A percentile compares a stretch with the other conserved stretches of the same genome.
Conservation (phyloP, 2,797 vertebrate species). For the Siniperca obscura region DNA sequence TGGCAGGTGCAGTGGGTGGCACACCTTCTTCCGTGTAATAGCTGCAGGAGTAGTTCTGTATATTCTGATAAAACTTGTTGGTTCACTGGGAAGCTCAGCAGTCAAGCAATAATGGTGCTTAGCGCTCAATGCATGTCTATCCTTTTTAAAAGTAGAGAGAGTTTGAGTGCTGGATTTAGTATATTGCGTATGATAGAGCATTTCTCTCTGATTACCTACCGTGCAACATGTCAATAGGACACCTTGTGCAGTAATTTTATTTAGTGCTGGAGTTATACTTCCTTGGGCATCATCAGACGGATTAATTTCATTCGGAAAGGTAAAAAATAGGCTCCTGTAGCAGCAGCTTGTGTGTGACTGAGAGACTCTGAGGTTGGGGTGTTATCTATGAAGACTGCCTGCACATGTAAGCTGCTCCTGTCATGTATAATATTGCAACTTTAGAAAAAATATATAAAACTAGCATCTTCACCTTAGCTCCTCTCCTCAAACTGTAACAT, state of each 20-base stretch:
- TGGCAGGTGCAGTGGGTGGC: conserved; percentile 8
- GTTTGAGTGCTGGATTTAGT: conserved; percentile 10
- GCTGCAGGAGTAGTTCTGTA: conserved; percentile 14
- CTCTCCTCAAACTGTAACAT: conserved; percentile 13
- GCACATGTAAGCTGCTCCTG: conserved; percentile 44
- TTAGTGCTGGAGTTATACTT: background rate
- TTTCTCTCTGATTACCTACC: conserved; percentile 9
- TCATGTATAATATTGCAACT: conserved; percentile 36
- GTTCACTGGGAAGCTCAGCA: conserved; percentile 18
- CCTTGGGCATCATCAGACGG: conserved; percentile 19
- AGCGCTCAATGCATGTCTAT: background rate
- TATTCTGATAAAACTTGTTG: conserved; percentile 31
- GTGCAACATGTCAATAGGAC: background rate
- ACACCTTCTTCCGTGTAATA: conserved; percentile 28
- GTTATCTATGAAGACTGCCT: conserved; percentile 42
- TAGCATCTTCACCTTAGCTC: conserved; percentile 15
- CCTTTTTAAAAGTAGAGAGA: conserved; percentile 17
- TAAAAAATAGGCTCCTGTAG: background rate
- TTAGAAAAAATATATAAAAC: conserved; percentile 1
- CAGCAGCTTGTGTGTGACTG: conserved; percentile 21
- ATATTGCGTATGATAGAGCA: background rate
- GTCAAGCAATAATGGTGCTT: conserved; percentile 3
- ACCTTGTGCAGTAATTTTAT: conserved; percentile 11
- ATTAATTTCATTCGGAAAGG: conserved; percentile 30
- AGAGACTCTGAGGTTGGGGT: conserved; percentile 3